Evolutionary conservation across 2,797 vertebrate species (phyloP).

Genomic region (Cossypha dichroa): DNA sequence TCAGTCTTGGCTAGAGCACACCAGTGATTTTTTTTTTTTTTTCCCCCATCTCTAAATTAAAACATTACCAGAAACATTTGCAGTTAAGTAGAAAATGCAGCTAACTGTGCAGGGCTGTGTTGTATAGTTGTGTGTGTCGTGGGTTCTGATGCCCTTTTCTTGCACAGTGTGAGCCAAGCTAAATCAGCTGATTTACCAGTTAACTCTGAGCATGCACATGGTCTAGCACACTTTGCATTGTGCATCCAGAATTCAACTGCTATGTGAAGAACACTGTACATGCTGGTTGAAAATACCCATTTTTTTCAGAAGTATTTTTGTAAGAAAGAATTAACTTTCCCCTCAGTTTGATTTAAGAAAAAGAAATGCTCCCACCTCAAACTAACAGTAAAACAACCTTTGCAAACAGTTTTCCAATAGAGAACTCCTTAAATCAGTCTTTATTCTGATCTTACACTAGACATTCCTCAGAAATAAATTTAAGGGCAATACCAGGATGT

Average conservation of each 20-base stretch:
- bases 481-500: background rate
- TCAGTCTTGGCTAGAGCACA: background rate
- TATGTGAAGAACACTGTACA: background rate
- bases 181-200: background rate
- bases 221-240: background rate
- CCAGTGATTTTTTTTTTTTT: background rate
- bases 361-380: accelerated
- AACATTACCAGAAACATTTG: background rate
- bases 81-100: background rate
- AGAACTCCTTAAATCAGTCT: background rate
- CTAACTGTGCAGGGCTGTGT: background rate
- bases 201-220: background rate
- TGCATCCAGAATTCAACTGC: background rate
- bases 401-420: background rate
- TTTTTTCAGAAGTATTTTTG: background rate
- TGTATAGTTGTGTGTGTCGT: no score
- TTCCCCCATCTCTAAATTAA: background rate
- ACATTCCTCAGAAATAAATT: background rate
- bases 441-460: background rate
- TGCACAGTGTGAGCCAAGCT: background rate
- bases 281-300: background rate
- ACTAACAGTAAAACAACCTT: background rate
- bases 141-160: background rate
- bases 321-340: background rate
- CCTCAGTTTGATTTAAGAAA: background rate